Base-by-base conservation (phyloP, 2,888 invertebrate genomes). In the Nemotelus nigrinus region DNA sequence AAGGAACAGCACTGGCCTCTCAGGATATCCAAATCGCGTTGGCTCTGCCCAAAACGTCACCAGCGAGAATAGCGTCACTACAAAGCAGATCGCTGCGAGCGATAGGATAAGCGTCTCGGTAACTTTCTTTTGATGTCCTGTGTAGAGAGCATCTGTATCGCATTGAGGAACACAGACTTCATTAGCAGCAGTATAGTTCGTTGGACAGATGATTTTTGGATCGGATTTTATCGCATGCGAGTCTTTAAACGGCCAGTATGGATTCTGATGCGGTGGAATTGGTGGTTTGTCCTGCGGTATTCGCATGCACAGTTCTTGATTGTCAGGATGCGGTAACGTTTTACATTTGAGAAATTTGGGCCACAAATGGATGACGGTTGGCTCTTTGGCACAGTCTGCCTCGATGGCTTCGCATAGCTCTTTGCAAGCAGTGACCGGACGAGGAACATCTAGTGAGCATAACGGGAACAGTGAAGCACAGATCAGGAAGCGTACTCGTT, bases 391-490 rank as follows among this genome's bases (percentile, higher is more conserved):
- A 86, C 96, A 96, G 83, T 94, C 94, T 2, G 87, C 88, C 80
- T 90, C 89, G 4, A 94, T 94, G 82, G 92, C 91, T 84, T 94
- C 92, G 87, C 97, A 97, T 81, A 97, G 92, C 44, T 93, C 93
- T 79, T 94, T 90, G 87, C 97, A 97, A 7, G 95, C 93, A 79
- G 94, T 94, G 80, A 97, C 94, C 58, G 95, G 93, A 82, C 93
- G 93, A 45, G 93, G 92, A 80, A 95, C 93, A 86, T 95, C 93
- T 84, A 94, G 94, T 48, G 96, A 95, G 87, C 97, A 97, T 86
- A 97, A 93, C 55, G 97, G 97, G 7, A 95, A 94, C 87, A 95
- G 95, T 75, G 96, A 93, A 25, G 96, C 94, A 88, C 97, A 97
- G 79, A 97, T 90, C 84, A 97, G 93, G 87, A 97, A 94, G 81